Percentiles rank a stretch among this genome's conserved stretches.
Conservation (phyloP, 2,888 invertebrate genomes). For the Lithophane ornitopus region DNA sequence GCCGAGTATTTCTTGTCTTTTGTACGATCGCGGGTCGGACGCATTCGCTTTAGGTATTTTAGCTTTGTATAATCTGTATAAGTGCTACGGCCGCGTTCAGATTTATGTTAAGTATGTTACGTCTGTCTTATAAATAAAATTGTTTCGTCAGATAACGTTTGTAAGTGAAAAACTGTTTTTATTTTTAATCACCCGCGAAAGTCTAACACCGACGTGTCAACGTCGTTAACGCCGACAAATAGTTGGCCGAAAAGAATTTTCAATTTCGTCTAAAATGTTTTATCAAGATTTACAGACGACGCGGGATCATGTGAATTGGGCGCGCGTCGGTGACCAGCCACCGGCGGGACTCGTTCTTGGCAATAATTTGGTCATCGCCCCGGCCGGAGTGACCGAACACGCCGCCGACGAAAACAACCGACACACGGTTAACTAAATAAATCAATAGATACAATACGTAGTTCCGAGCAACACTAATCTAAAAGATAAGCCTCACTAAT, state of each 20-base stretch:
- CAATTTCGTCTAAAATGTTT: conserved; percentile 78
- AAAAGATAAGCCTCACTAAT: conserved; percentile 82
- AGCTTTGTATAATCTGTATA: conserved; percentile 65
- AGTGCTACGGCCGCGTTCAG: conserved; percentile 60
- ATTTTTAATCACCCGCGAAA: conserved; percentile 63
- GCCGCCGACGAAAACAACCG: conserved; percentile 69
- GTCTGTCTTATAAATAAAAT: conserved; percentile 67
- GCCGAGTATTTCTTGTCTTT: conserved; percentile 68
- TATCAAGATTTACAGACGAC: conserved; percentile 80
- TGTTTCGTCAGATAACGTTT: conserved; percentile 64
- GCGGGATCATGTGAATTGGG: conserved; percentile 75
- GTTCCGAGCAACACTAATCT: conserved; percentile 75
- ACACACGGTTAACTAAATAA: conserved; percentile 65
- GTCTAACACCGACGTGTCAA: conserved; percentile 68
- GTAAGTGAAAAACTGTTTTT: conserved; percentile 61
- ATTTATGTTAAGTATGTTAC: conserved; percentile 68
- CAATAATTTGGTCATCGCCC: conserved; percentile 89
- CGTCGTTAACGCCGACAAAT: conserved; percentile 71
- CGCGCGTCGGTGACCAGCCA: conserved; percentile 69
- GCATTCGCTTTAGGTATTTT: conserved; percentile 65
- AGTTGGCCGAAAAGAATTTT: conserved; percentile 67
- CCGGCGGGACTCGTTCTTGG: conserved; percentile 84
- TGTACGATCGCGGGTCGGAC: conserved; percentile 59
- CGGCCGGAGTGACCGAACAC: conserved; percentile 67
- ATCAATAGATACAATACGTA: conserved; percentile 69